Base-by-base conservation (phyloP, 2,888 invertebrate species). In the Agriopis leucophaearia region DNA sequence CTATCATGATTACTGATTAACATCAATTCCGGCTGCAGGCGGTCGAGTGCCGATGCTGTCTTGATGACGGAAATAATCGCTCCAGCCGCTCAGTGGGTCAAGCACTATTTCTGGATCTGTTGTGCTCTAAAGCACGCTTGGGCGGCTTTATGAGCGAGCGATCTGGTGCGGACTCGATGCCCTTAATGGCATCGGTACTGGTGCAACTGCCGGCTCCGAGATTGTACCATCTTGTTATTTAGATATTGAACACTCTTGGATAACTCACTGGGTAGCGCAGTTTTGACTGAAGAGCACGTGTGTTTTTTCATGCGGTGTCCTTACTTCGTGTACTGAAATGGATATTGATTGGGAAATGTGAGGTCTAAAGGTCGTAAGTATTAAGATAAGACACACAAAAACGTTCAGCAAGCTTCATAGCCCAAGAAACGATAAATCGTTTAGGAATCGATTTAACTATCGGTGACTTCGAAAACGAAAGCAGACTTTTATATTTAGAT, bases 41-140 rank as follows among this genome's bases (percentile, higher is more conserved):
- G 77, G 74, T 78, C 76, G 75, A 71, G 78, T 81, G 78, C 78
- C 78, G 76, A 79, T 74, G 81, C 79, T 81, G 81, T 85, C 82
- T 88, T 87, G 89, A 91, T 91, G 92, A 91, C 93, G 91, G 93
- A 93, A 92, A 93, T 93, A 93, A 90, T 88, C 90, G 87, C 85
- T 92, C 92, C 92, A 92, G 92, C 85, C 88, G 88, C 65, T 90
- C 89, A 92, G 83, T 94, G 88, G 93, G 93, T 93, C 93, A 92
- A 89, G 80, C 81, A 90, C 90, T 94, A 93, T 94, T 94, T 91
- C 88, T 87, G 89, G 86, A 84, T 82, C 86, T 82, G 89, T 88
- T 90, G 89, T 90, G 86, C 86, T 88, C 84, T 84, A 87, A 83
- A 84, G 84, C 84, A 84, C 86, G 88, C 88, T 85, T 87, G 81